Percentiles rank a stretch among this genome's conserved stretches.
Conservation (phyloP, 2,113 vertebrate genomes). For the Capreolus pygargus region DNA sequence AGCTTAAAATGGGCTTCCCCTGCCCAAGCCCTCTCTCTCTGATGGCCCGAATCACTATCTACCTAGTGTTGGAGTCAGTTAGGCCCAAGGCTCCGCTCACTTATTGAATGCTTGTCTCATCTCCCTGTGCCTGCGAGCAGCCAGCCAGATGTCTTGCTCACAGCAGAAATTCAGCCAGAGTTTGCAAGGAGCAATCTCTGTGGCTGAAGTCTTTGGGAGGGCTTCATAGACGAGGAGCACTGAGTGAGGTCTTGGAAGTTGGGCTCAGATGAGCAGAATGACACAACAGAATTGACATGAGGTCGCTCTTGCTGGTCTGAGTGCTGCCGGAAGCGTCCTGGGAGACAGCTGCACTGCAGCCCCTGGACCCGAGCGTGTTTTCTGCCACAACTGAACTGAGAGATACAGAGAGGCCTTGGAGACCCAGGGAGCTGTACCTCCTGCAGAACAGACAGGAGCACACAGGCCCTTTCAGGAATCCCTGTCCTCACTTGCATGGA, state of each 20-base stretch:
- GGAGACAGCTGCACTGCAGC: not conserved
- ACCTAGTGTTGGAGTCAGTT: not conserved
- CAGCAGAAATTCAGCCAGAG: not conserved
- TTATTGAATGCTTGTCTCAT: not conserved
- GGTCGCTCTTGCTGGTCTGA: not conserved
- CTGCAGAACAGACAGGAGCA: no score
- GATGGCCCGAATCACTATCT: not conserved
- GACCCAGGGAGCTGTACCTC: not conserved
- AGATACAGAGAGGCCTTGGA: not conserved
- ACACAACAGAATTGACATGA: no score
- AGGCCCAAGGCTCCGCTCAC: fast-evolving
- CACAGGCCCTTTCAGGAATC: not conserved
- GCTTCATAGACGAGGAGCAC: not conserved
- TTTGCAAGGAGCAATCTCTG: not conserved
- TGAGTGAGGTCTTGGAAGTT: not conserved
- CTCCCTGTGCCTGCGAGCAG: not conserved
- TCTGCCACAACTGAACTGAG: not conserved
- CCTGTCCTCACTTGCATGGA: not conserved
- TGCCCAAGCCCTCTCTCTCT: not conserved
- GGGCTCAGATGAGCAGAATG: not conserved
- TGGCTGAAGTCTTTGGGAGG: not conserved
- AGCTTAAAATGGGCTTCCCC: not conserved
- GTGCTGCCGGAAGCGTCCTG: not conserved
- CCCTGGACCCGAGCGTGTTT: not conserved
- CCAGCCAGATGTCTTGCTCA: not conserved